Evolutionary conservation across 1,140 invertebrate genomes (phyloP).

Genomic region (Dreissena polymorpha): DNA sequence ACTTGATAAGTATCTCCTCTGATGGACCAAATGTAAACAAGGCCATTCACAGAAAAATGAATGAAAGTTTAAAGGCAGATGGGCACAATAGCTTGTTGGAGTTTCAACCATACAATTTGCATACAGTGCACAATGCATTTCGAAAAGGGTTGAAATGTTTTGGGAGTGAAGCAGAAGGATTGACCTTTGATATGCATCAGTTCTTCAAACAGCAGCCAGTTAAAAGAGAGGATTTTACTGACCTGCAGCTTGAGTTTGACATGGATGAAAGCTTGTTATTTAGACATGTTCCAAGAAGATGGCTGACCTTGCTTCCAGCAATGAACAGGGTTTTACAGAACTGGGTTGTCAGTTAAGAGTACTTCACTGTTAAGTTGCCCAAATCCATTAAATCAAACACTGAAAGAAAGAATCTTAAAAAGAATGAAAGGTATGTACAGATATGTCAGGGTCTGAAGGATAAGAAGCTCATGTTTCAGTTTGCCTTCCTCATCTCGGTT

Average conservation of each 20-base stretch:
- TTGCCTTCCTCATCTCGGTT: constrained; percentile 50
- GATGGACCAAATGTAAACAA: constrained; percentile 50
- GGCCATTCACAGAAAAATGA: constrained; percentile 7
- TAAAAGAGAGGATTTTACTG: constrained; percentile 27
- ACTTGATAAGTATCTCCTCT: constrained; percentile 26
- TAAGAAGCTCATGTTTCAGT: constrained; percentile 35
- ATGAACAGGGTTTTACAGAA: background rate
- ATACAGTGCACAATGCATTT: constrained; percentile 43
- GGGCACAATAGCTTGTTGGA: constrained; percentile 14
- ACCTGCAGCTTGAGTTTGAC: constrained; percentile 45
- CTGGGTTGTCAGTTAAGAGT: background rate
- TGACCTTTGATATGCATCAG: constrained; percentile 25
- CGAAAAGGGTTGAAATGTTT: constrained; percentile 17
- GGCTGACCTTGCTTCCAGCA: constrained; percentile 3
- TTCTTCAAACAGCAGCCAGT: constrained; percentile 29
- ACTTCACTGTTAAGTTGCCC: background rate
- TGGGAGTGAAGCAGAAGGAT: constrained; percentile 35
- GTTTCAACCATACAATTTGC: constrained; percentile 44
- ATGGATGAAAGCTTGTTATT: constrained; percentile 37
- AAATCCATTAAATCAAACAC: background rate
- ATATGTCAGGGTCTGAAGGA: constrained; percentile 46
- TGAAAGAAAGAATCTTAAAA: background rate
- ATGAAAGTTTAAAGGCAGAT: constrained; percentile 33
- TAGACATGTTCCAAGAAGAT: constrained; percentile 31
- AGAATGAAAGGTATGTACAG: too few species aligned